phyloP scores from a whole-genome alignment of 2,888 invertebrate species.

The Cerastis rubricosa region DNA sequence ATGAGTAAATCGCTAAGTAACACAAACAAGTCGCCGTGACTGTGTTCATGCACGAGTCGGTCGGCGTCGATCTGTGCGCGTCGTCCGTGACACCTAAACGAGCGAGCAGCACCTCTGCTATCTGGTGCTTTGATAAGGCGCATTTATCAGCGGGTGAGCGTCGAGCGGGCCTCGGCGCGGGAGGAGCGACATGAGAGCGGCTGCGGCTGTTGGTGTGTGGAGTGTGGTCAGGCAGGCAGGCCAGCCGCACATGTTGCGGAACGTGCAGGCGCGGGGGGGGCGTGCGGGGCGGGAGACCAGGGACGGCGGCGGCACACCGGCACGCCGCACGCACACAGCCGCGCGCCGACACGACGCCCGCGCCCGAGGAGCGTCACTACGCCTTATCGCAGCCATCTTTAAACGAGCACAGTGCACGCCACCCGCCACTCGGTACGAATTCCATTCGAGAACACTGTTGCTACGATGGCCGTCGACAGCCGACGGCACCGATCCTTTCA shows the following conservation, averaged over 20 bases:
- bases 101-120: conserved; percentile 89
- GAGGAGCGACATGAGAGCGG: conserved; percentile 79
- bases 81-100: conserved; percentile 89
- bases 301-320: conserved; percentile 83
- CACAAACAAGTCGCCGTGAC: conserved; percentile 81
- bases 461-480: conserved; percentile 79
- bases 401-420: conserved; percentile 88
- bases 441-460: conserved; percentile 84
- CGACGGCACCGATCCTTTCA: conserved; percentile 84
- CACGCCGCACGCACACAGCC: conserved; percentile 85
- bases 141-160: conserved; percentile 81
- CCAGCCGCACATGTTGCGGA: conserved; percentile 88
- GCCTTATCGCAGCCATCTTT: conserved; percentile 90
- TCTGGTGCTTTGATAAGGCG: conserved; percentile 88
- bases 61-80: conserved; percentile 76
- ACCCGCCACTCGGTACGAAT: conserved; percentile 87
- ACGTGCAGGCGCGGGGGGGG: conserved; percentile 77
- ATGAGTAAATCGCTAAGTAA: conserved; percentile 78
- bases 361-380: conserved; percentile 88
- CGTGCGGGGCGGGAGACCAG: conserved; percentile 75
- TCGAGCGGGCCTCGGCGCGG: conserved; percentile 80
- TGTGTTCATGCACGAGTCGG: conserved; percentile 79
- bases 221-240: conserved; percentile 74
- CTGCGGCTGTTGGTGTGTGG: conserved; percentile 80
- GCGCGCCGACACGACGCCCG: conserved; percentile 85